Evolutionary conservation across 2,888 invertebrate genomes (phyloP), one percentile per base, ranked within the genome.

Genomic region (Xestia c-nigrum): DNA sequence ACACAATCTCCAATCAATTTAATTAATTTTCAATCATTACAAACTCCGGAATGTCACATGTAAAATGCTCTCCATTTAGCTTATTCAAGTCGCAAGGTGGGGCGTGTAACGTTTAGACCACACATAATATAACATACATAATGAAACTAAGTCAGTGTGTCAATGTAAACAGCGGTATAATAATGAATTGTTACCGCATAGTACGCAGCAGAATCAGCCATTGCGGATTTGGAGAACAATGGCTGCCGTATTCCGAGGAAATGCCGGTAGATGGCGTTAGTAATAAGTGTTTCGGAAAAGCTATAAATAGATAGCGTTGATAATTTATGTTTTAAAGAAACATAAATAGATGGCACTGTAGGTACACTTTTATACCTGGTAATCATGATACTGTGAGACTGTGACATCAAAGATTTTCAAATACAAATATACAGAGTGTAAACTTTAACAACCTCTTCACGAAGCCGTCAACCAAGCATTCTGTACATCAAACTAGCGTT

Each of bases 71-170:
- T 52, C 31, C 47, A 52, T 75, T 72, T 19, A 43, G 3, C 66
- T 31, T 31, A 71, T 1, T 59, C 64, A n/a, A n/a, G n/a, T n/a
- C 40, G 52, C 66, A 50, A 72, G 43, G 40, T 72, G 63, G 72
- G 67, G n/a, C 65, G 61, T 78, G 72, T 76, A 55, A 69, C 63
- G 46, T 40, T 63, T 63, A 73, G 46, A 65, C n/a, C n/a, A 43
- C 47, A 74, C 73, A 63, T 59, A 74, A 73, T 72, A 69, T 59
- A 67, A 57, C n/a, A 52, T 65, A 67, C 70, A 78, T 76, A 75
- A 74, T 66, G 66, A 61, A 78, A 76, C 78, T 82, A 66, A 87
- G 87, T 68, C 80, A 88, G 72, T 87, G 52, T 88, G 87, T 88
- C 87, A 87, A 85, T 80, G 87, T 88, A 81, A 78, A 78, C 78